phyloP scores from a whole-genome alignment of 2,113 vertebrate genomes.

The Hystrix cristata region DNA sequence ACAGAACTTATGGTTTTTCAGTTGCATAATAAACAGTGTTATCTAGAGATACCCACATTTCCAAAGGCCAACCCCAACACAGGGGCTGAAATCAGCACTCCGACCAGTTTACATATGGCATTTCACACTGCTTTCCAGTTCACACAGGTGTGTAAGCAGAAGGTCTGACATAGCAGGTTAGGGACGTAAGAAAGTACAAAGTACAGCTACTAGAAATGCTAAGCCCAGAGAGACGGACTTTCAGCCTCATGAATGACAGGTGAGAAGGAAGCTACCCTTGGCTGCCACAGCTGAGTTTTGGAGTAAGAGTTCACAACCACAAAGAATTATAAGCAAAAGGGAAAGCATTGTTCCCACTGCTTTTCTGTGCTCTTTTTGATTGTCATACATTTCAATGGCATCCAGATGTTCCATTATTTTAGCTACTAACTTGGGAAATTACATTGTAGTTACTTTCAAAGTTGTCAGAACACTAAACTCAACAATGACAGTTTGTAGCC shows the following conservation, averaged over 20 bases:
- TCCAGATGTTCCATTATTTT: slow-evolving; percentile 84
- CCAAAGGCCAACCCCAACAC: slow-evolving; percentile 55
- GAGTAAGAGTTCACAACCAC: slow-evolving; percentile 70
- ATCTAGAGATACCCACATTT: slow-evolving; percentile 35
- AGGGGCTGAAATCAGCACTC: slow-evolving; percentile 49
- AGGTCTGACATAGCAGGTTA: slow-evolving; percentile 71
- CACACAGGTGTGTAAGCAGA: neutral
- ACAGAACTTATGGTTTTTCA: neutral
- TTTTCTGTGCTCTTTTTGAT: slow-evolving; percentile 69
- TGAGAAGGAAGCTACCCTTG: slow-evolving; percentile 53
- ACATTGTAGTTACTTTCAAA: slow-evolving; percentile 75
- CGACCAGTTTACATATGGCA: slow-evolving; percentile 62
- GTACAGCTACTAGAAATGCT: slow-evolving; percentile 64
- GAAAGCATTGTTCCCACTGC: slow-evolving; percentile 28
- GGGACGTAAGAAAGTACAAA: slow-evolving; percentile 18
- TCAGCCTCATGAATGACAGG: slow-evolving; percentile 8
- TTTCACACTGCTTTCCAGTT: neutral
- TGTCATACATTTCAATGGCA: slow-evolving; percentile 80
- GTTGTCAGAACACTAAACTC: slow-evolving; percentile 79
- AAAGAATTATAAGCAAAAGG: slow-evolving; percentile 73
- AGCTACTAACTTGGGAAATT: slow-evolving; percentile 82
- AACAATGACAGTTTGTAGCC: slow-evolving; percentile 78
- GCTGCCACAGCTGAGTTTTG: slow-evolving; percentile 41
- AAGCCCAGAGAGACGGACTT: neutral
- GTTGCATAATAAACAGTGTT: neutral